Percentiles rank a stretch among this genome's conserved stretches.
These are phyloP conservation scores for Bryconaethiops microstoma DNA, from an alignment of 2,797 vertebrate species.

Conservation along the genomic window DNA sequence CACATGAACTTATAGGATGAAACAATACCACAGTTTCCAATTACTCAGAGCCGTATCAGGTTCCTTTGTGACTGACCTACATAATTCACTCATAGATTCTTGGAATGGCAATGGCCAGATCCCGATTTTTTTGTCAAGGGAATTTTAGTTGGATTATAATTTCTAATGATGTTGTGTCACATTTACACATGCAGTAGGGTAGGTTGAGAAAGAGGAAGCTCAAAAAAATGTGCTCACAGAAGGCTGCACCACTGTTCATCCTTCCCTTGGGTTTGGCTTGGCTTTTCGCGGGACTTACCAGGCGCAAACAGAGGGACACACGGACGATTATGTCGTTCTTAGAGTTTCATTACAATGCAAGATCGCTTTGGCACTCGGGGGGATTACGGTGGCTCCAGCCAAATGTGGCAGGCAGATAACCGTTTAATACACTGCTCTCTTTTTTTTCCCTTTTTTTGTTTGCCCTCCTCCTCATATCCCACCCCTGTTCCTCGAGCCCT, in stretches of 20 bases:
- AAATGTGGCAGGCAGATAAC: slow-evolving; percentile 59
- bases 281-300: slow-evolving; percentile 41
- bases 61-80: slow-evolving; percentile 1
- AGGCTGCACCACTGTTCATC: slow-evolving; percentile 17
- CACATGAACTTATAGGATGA: neutral
- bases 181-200: neutral
- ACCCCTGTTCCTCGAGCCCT: slow-evolving; percentile 24
- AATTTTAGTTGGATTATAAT: neutral
- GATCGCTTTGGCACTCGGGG: slow-evolving; percentile 46
- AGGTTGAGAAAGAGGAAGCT: no score
- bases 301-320: slow-evolving; percentile 31
- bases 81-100: no score
- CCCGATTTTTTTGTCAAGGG: neutral
- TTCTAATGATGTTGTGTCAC: neutral
- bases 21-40: neutral
- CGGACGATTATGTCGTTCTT: slow-evolving; percentile 53
- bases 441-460: slow-evolving; percentile 33
- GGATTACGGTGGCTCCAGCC: slow-evolving; percentile 52
- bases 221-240: slow-evolving; percentile 25
- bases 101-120: neutral
- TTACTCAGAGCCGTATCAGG: neutral
- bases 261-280: slow-evolving; percentile 29
- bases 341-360: slow-evolving; percentile 56
- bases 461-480: slow-evolving; percentile 44
- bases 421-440: slow-evolving; percentile 49